Percentiles rank a stretch among this genome's conserved stretches.
These are phyloP conservation scores for Erebia ligea DNA, from an alignment of 2,888 invertebrate genomes.

Conservation along the genomic window DNA sequence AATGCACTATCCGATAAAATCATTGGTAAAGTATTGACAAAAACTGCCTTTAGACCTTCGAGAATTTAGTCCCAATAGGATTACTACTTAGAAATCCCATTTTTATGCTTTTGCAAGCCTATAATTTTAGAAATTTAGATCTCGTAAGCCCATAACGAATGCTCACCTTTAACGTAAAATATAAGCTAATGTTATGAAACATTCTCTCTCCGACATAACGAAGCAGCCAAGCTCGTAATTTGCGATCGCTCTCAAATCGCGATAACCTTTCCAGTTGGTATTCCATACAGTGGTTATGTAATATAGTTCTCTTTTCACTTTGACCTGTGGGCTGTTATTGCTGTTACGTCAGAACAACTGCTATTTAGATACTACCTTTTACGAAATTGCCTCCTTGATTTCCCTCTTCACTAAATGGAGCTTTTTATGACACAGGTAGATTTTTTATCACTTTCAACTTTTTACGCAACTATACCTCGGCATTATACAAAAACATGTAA, in stretches of 20 bases:
- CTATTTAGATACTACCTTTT: not conserved
- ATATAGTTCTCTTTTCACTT: constrained; percentile 27
- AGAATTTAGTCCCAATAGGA: no score
- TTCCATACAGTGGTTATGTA: constrained; percentile 14
- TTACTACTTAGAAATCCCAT: no score
- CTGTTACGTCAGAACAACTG: not conserved
- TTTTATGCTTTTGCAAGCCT: not conserved
- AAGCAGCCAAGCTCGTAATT: constrained; percentile 15
- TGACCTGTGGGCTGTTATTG: constrained; percentile 20
- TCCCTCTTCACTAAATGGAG: not conserved
- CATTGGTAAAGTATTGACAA: not conserved
- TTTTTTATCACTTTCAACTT: no score
- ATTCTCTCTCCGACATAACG: constrained; percentile 21
- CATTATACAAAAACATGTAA: no score
- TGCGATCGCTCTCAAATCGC: constrained; percentile 11
- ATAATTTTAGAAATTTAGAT: not conserved
- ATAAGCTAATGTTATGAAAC: constrained; percentile 19
- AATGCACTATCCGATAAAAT: no score
- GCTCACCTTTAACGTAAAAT: constrained; percentile 4
- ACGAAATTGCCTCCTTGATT: not conserved
- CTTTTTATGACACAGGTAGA: no score
- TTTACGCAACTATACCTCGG: no score
- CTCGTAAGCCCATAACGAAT: not conserved
- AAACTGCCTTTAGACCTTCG: no score
- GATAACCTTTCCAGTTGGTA: constrained; percentile 25